Base-by-base conservation (phyloP, 2,113 vertebrate species). In the Atlantisia rogersi region DNA sequence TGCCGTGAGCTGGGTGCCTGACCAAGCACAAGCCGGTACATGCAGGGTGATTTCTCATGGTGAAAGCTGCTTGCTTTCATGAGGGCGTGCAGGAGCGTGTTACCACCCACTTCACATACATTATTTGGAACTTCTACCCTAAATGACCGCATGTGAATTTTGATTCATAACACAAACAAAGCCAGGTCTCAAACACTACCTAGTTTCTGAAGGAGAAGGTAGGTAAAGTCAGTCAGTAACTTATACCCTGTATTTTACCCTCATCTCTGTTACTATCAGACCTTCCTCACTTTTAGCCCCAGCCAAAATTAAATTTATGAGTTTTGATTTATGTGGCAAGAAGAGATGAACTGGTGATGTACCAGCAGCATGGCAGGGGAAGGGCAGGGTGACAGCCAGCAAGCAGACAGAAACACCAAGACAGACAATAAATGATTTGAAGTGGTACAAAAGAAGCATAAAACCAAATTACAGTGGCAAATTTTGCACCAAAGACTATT, bases 1-100 rank as follows among this genome's bases (percentile, higher is more conserved):
- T 3, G 75, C 82, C 82, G 93, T 9, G 60, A 26, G 3, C 88
- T 65, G 82, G 73, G 63, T 90, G 75, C 77, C 56, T 35, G n/a
- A 28, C 9, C 69, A 76, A 77, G 77, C 69, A 75, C 96, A 95
- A 77, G 96, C 91, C 4, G 48, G 62, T 42, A 88, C 96, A 79
- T 6, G 95, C 90, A 84, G 1, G 1, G 80, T 1, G 3, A 86
- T 20, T 81, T 64, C 73, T 78, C 73, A n/a, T 69, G 42, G 56
- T 56, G 31, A 15, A 21, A 78, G 82, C 82, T 1, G 2, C 68
- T 60, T 4, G 6, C 76, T 92, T 84, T 86, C 88, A 29, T 3
- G 53, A 62, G 88, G 80, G 87, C 62, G 0, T 91, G 91, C 80
- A 91, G 88, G 40, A 89, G 83, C 91, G 5, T 17, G 94, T 59